Conservation (phyloP, 2,113 vertebrate species). For the Anser brachyrhynchus region DNA sequence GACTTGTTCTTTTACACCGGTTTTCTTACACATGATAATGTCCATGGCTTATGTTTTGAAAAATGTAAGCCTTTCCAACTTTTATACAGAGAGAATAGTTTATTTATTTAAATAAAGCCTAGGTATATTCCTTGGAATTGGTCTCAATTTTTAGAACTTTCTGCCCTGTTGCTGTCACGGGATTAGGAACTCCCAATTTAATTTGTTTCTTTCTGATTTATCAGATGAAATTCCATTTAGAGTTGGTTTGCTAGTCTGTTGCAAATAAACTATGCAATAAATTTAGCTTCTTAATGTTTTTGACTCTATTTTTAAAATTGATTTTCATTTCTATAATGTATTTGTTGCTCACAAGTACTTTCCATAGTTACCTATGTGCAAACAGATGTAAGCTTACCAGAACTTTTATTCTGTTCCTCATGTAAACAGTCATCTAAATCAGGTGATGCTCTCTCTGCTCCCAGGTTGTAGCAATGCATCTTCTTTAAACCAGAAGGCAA, state of each 20-base stretch:
- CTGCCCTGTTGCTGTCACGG: background rate
- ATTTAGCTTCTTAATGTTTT: background rate
- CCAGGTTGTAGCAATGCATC: background rate
- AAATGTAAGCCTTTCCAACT: constrained; percentile 38
- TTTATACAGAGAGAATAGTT: constrained; percentile 41
- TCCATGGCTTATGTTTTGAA: constrained; percentile 43
- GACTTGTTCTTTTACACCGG: background rate
- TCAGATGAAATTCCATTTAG: background rate
- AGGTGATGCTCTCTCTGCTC: background rate
- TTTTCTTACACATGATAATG: background rate
- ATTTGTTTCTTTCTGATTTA: constrained; percentile 1
- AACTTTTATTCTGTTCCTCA: background rate
- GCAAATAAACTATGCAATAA: constrained; percentile 44
- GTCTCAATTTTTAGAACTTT: background rate
- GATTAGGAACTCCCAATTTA: background rate
- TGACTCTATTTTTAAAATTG: background rate
- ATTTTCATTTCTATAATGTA: background rate
- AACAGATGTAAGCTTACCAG: background rate
- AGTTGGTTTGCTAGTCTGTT: background rate
- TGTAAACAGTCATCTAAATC: background rate
- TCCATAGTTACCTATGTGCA: background rate
- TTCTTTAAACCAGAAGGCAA: background rate
- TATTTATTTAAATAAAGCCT: constrained; percentile 34
- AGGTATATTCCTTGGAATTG: background rate
- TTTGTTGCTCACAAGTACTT: background rate